Base-by-base conservation (phyloP, 2,113 vertebrate genomes). In the Oryzias woworae region DNA sequence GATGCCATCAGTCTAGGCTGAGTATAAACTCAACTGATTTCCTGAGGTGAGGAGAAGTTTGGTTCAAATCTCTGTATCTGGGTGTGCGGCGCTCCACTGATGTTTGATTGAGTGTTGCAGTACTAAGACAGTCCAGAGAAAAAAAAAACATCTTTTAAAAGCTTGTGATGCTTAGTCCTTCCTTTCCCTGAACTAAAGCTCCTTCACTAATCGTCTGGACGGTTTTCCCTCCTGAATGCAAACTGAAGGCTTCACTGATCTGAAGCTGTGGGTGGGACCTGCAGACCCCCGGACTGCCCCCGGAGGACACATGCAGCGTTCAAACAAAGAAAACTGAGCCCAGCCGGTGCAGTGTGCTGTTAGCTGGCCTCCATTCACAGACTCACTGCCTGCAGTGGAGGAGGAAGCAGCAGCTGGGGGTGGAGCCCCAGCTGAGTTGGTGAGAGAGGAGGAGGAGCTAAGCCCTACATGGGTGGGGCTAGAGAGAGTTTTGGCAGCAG, bases 301-400 rank as follows among this genome's bases (percentile, higher is more conserved):
- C 20, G 20, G 24, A 6, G 4, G n/a, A 62, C 57, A 52, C 22
- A 31, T 15, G 46, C 52, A 26, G 53, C 3, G 18, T 24, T 60
- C 31, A 71, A 42, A 54, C 53, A 36, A 17, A 55, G 6, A 68
- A 60, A 70, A 18, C 7, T 5, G 51, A 74, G 72, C 60, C 71
- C 71, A 83, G 49, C 88, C 78, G 85, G 86, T 88, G 93, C 93
- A 92, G 94, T 91, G 92, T 62, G 66, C 48, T 47, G 80, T 94
- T 84, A 83, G 90, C 94, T 92, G 85, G 83, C 76, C 81, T 93
- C 90, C 92, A 42, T 57, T 70, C 90, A 74, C 85, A 81, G 89
- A 99, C 97, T 98, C 96, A 98, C 97, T 98, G 96, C 96, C 95
- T 95, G 93, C 90, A 92, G 95, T 72, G 88, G 94, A 93, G 93